Base-by-base conservation (phyloP, 2,113 vertebrate genomes). In the Parus major region DNA sequence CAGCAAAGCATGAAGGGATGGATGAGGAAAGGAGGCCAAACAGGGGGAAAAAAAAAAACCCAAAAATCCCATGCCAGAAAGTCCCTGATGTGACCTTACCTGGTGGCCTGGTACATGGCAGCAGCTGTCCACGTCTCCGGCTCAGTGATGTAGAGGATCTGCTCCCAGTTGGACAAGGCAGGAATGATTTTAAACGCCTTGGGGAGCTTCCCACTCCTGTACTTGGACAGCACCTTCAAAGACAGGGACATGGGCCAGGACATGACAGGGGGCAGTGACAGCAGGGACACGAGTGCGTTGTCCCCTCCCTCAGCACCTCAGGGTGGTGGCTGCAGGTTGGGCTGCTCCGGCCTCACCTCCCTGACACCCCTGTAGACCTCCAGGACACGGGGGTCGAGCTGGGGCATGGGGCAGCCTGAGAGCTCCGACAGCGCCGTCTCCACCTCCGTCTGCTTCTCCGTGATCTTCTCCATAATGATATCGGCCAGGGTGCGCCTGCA, bases 121-220 rank as follows among this genome's bases (percentile, higher is more conserved):
- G 99, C 99, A 10, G 99, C 99, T 2, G 98, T 99, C 99, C 99
- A 99, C 0, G 97, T 94, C 96, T 99, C 99, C 0, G 99, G 99
- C 81, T 99, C 99, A 0, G 99, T 99, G 96, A 99, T 94, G 86
- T 99, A 99, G 39, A 99, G 98, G 86, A 99, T 98, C 97, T 99
- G 99, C 94, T 99, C 99, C 99, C 99, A 99, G 97, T 99, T 99
- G 86, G 99, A 98, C 57, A 99, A 97, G 0, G 99, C 99, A 21
- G 99, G 99, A 69, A 99, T 98, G 86, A 99, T 99, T 97, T 99
- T 99, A 94, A 99, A 99, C 0, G 99, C 99, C 91, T 99, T 99
- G 86, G 99, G 99, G 31, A 99, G 98, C 81, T 99, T 99, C 46
- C 99, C 99, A 1, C 99, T 99, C 70, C 99, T 98, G 89, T 99